A percentile compares a stretch with the other conserved stretches of the same genome.
These are phyloP conservation scores for Litocranius walleri DNA, from an alignment of 2,113 vertebrate species.

Conservation along the genomic window DNA sequence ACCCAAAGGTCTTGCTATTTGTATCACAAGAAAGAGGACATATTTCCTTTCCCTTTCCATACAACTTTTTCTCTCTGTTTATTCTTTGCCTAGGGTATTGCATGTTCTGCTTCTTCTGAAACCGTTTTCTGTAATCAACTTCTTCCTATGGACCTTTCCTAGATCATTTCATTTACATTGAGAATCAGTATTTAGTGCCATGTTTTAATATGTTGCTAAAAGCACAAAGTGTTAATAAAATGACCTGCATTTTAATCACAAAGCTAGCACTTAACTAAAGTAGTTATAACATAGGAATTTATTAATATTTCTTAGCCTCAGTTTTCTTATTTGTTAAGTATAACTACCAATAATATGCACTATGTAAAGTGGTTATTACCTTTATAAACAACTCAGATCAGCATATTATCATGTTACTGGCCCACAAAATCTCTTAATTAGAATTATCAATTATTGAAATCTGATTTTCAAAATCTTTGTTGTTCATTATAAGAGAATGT, in stretches of 20 bases:
- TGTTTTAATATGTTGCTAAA: not conserved
- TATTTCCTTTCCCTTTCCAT: not conserved
- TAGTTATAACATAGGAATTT: not conserved
- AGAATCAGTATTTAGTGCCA: not conserved
- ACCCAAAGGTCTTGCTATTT: not conserved
- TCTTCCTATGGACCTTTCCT: not conserved
- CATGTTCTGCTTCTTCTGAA: not conserved
- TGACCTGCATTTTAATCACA: not conserved
- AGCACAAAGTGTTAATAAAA: not conserved
- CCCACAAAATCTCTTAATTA: not conserved
- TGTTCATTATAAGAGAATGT: not conserved
- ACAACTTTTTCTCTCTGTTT: not conserved
- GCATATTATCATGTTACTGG: not conserved
- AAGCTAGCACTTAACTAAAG: no score
- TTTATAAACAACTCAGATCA: not conserved
- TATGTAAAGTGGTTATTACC: not conserved
- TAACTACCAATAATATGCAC: not conserved
- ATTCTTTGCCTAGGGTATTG: not conserved
- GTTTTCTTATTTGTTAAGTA: not conserved
- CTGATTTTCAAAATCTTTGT: not conserved
- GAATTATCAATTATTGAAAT: not conserved
- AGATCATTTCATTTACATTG: not conserved
- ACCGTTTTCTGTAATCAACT: not conserved
- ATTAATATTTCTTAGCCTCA: not conserved
- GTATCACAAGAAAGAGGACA: not conserved